These are phyloP conservation scores for Antheraea assamensis DNA, from an alignment of 2,888 invertebrate genomes.

Conservation along the genomic window DNA sequence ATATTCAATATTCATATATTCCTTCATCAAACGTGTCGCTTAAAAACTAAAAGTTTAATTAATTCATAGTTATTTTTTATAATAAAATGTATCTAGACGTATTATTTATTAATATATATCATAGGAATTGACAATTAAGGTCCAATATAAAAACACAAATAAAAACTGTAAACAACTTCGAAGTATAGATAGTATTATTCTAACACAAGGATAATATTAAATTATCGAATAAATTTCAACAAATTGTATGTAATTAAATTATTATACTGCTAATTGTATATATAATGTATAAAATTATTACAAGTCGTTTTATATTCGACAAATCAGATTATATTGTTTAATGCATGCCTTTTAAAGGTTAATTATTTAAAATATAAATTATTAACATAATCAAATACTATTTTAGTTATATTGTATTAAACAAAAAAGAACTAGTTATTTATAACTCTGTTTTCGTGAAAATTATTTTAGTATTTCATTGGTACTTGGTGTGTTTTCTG, in stretches of 20 bases:
- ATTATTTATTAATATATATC: background rate
- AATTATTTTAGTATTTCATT: no score
- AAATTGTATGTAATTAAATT: background rate
- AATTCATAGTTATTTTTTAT: no score
- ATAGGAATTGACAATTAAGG: constrained; percentile 11
- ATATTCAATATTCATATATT: no score
- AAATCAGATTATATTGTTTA: background rate
- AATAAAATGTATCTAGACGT: no score
- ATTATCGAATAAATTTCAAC: constrained; percentile 14
- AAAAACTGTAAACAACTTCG: constrained; percentile 15
- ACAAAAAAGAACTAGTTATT: background rate
- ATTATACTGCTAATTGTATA: background rate
- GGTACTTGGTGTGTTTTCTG: no score
- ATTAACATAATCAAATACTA: background rate
- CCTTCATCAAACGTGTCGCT: no score
- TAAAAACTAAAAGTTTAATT: no score
- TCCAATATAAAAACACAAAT: background rate
- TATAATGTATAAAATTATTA: background rate
- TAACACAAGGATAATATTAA: constrained; percentile 16
- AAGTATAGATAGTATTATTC: background rate
- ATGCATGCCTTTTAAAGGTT: background rate
- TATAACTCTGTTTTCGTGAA: no score
- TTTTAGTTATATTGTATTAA: background rate
- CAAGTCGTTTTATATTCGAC: background rate
- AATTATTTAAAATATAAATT: background rate